Evolutionary conservation across 1,140 invertebrate genomes (phyloP).

Genomic region (Pissodes strobi): DNA sequence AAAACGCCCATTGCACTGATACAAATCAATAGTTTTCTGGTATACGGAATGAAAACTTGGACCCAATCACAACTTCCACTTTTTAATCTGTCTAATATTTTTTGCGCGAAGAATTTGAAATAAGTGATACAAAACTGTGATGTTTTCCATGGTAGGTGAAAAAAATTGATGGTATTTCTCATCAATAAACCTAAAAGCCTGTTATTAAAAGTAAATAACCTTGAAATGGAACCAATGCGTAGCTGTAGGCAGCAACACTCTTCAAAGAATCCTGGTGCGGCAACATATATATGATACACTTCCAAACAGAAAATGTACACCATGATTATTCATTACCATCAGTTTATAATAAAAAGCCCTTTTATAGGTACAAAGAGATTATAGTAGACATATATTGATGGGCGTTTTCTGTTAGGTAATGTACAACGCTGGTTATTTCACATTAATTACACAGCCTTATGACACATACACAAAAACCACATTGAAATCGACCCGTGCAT

Average conservation of each 20-base stretch:
- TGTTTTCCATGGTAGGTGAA: too few relatives aligned
- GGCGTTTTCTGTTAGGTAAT: conserved; percentile 18
- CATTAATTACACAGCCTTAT: conserved; percentile 56
- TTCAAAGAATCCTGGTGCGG: conserved; percentile 26
- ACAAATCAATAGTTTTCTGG: too few relatives aligned
- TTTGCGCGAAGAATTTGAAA: too few relatives aligned
- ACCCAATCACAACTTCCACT: too few relatives aligned
- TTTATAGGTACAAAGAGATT: conserved; percentile 14
- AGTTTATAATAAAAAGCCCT: conserved; percentile 22
- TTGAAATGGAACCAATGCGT: conserved; percentile 30
- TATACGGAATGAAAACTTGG: too few relatives aligned
- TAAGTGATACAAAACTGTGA: too few relatives aligned
- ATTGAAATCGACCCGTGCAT: conserved; percentile 51
- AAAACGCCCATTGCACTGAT: too few relatives aligned
- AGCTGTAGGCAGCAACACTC: conserved; percentile 25
- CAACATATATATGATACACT: conserved; percentile 26
- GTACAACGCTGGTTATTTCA: conserved; percentile 42
- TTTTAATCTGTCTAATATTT: too few relatives aligned
- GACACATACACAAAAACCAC: conserved; percentile 55
- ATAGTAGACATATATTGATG: conserved; percentile 10
- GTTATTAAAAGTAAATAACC: conserved; percentile 6
- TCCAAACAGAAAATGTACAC: conserved; percentile 30
- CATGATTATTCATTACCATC: conserved; percentile 9
- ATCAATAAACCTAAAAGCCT: not conserved
- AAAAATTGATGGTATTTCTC: too few relatives aligned